Base-by-base conservation (phyloP, 2,797 vertebrate species). In the Lophotriccus pileatus region DNA sequence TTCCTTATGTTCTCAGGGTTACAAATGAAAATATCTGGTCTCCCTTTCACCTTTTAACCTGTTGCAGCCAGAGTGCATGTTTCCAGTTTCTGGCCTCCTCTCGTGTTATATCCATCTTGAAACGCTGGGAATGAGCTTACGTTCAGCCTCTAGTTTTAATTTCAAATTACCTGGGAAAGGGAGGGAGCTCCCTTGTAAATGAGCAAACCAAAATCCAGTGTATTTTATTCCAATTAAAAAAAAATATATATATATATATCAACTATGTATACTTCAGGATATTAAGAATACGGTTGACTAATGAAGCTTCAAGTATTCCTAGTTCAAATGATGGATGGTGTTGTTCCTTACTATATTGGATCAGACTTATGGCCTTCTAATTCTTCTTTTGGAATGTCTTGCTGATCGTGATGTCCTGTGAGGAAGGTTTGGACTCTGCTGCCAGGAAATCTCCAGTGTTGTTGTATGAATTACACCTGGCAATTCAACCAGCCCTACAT, bases 1-100 rank as follows among this genome's bases (percentile, higher is more conserved):
- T 97, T 98, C 97, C 96, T 96, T 98, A 97, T 96, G 96, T 98
- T 98, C 98, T 98, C 98, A 98, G 98, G 98, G 98, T 97, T 98
- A 98, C 97, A 97, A 97, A 97, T 82, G 52, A 93, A 94, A 95
- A 97, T 93, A 93, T 95, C 90, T 94, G 67, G 41, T 92, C 93
- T 96, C 95, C 97, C 94, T 93, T 97, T 95, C 89, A 85, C 82
- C 91, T 76, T 89, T 95, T 96, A 92, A 96, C 89, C 89, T 96
- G 74, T 95, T 79, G 74, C 90, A 96, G 96, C 93, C 96, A 95
- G 96, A 97, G 93, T 95, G 96, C 96, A 97, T 97, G 96, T 89
- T 91, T 92, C 91, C 69, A 89, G 81, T 86, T 93, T 96, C 91
- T 90, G 93, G 94, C 93, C 89, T 89, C 36, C 68, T 72, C 77